Evolutionary conservation across 2,113 vertebrate genomes (phyloP), one percentile per base, ranked within the genome.

Genomic region (Syngnathus scovelli): DNA sequence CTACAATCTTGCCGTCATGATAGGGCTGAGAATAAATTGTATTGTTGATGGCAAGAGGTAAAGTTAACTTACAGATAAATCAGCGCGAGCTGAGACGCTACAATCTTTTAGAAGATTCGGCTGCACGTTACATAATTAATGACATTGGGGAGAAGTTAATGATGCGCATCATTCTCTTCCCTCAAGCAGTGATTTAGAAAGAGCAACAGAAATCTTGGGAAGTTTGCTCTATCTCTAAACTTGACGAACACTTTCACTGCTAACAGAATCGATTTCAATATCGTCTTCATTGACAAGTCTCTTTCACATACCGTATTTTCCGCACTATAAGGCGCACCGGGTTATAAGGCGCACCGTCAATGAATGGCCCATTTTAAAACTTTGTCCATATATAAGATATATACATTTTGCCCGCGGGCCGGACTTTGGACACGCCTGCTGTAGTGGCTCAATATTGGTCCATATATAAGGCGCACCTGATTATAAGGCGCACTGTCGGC

Each of bases 91-190:
- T 64, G 19, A 71, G 68, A 78, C 66, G 44, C 68, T 37, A 63
- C 51, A 63, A 55, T 68, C 13, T 46, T 69, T 67, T 60, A 66
- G 73, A 73, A 81, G 76, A 81, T 78, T 68, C 49, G 64, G 68
- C 44, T n/a, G 1, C 75, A 37, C 70, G 65, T 71, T 80, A 61
- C 67, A 84, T 81, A 75, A 83, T 74, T 81, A 62, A 88, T 86
- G 73, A 79, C 56, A 69, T 16, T 44, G 51, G 38, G 58, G 65
- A 78, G 81, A 86, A 76, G 58, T 81, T 86, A 82, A 85, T 85
- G 70, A 82, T 73, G 75, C 72, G 72, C 71, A 80, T 86, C 61
- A 67, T 78, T 74, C 66, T 16, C 69, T 81, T 85, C 74, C 76
- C 71, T 64, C 49, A 64, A 75, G 67, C 49, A 75, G 65, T 65